phyloP scores from a whole-genome alignment of 2,797 vertebrate species.

The Huso huso region DNA sequence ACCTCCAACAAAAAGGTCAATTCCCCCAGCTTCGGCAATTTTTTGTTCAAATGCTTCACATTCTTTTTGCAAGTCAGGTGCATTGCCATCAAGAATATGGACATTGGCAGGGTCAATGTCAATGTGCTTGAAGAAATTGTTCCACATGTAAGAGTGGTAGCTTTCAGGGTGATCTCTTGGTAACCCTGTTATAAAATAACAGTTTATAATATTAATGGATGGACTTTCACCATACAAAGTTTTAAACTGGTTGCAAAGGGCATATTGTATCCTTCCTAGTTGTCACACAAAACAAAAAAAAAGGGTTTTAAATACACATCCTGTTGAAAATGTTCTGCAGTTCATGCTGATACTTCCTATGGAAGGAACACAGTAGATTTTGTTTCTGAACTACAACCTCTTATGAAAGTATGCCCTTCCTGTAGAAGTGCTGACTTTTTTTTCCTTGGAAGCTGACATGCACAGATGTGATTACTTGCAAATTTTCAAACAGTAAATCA shows the following conservation, averaged over 20 bases:
- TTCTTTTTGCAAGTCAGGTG: slow-evolving; percentile 70
- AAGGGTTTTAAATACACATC: not conserved
- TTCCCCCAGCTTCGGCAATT: slow-evolving; percentile 89
- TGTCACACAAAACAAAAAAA: no score
- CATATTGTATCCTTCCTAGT: no score
- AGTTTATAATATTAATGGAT: no score
- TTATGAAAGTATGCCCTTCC: not conserved
- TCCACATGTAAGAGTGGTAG: slow-evolving; percentile 98
- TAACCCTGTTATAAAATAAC: slow-evolving; percentile 58
- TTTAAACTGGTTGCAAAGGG: no score
- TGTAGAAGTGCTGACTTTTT: not conserved
- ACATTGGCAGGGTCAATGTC: slow-evolving; percentile 83
- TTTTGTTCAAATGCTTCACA: slow-evolving; percentile 78
- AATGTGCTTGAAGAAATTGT: slow-evolving; percentile 93
- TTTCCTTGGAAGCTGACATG: not conserved
- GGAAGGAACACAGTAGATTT: not conserved
- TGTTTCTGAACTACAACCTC: not conserved
- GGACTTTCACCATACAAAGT: no score
- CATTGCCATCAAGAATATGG: slow-evolving; percentile 85
- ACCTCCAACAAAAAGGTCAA: slow-evolving; percentile 96
- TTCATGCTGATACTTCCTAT: not conserved
- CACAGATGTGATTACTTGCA: not conserved
- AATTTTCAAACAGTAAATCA: not conserved
- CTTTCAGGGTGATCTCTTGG: slow-evolving; percentile 87
- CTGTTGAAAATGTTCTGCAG: not conserved